These are phyloP conservation scores for Xanthostigma xanthostigma DNA, from an alignment of 2,888 invertebrate species.

Conservation along the genomic window DNA sequence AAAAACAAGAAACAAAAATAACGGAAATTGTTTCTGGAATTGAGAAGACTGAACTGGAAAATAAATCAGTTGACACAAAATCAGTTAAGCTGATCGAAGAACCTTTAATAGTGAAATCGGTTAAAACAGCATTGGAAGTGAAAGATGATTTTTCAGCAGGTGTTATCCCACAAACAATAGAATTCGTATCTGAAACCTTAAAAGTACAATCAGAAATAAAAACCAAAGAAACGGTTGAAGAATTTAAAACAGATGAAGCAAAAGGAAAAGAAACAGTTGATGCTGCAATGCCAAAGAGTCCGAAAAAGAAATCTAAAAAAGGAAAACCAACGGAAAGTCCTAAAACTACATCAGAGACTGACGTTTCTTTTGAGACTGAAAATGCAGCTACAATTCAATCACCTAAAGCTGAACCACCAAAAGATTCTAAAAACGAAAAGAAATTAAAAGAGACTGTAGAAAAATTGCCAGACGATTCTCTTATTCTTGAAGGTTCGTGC, in stretches of 20 bases:
- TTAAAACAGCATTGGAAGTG: background rate
- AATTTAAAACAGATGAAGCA: conserved; percentile 3
- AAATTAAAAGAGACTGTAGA: conserved; percentile 1
- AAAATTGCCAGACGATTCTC: conserved; percentile 14
- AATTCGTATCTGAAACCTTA: too few relatives aligned
- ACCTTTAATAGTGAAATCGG: background rate
- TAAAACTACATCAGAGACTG: conserved; percentile 6
- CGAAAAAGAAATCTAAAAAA: conserved; percentile 2
- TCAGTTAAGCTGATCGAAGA: background rate
- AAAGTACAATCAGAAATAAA: background rate
- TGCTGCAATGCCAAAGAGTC: conserved; percentile 10
- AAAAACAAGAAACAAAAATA: conserved; percentile 26
- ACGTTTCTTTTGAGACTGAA: conserved; percentile 8
- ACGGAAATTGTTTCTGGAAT: background rate
- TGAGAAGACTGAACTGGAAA: background rate
- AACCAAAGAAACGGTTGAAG: conserved; percentile 1
- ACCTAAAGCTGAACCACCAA: too few relatives aligned
- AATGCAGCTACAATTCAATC: too few relatives aligned
- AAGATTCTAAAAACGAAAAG: conserved; percentile 14
- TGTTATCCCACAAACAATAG: too few relatives aligned
- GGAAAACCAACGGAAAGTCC: conserved; percentile 5
- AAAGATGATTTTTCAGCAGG: too few relatives aligned
- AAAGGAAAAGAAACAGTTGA: conserved; percentile 11
- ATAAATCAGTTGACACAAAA: background rate
- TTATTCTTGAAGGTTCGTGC: conserved; percentile 34